Percentiles rank a stretch among this genome's conserved stretches.
These are phyloP conservation scores for Vidua chalybeata DNA, from an alignment of 2,113 vertebrate genomes.

Conservation along the genomic window DNA sequence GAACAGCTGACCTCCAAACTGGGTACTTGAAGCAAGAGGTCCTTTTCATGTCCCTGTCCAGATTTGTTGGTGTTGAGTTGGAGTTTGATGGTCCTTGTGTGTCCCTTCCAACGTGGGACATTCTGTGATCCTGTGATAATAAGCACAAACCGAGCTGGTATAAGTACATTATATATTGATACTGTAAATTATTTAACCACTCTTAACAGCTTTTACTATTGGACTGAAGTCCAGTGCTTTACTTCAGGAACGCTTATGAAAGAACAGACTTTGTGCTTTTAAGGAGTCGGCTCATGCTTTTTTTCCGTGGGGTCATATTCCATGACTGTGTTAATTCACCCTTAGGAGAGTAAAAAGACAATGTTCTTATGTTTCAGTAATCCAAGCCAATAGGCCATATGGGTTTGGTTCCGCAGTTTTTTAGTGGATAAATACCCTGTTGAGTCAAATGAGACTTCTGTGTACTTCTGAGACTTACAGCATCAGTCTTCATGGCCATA, in stretches of 20 bases:
- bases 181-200: neutral
- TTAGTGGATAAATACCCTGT: neutral
- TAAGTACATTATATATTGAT: neutral
- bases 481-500: neutral
- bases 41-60: neutral
- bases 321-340: neutral
- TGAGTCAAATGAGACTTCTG: neutral
- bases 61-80: neutral
- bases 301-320: neutral
- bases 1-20: neutral
- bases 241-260: neutral
- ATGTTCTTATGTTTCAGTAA: neutral
- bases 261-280: neutral
- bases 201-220: neutral
- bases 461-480: neutral
- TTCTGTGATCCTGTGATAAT: neutral
- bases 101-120: neutral
- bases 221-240: neutral
- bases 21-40: neutral
- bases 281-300: neutral
- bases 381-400: conserved; percentile 28
- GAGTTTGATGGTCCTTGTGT: neutral
- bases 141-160: neutral
- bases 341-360: neutral
- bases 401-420: neutral